Percentiles rank a stretch among this genome's conserved stretches.
Evolutionary conservation across 2,888 invertebrate species (phyloP).

Genomic region (Meghimatium bilineatum): DNA sequence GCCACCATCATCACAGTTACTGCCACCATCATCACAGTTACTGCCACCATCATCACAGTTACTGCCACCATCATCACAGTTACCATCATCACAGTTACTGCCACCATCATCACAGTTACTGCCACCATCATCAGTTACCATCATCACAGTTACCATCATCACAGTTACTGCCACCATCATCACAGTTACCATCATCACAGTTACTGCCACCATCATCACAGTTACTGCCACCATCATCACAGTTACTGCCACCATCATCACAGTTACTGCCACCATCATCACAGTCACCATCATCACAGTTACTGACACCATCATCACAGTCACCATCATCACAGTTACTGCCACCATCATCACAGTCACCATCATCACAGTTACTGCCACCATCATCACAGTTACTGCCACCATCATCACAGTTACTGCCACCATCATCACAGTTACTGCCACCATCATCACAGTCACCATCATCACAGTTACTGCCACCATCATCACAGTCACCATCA

Average conservation of each 20-base stretch:
- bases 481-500: not conserved
- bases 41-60: slow-evolving; percentile 35
- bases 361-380: not conserved
- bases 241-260: not conserved
- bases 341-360: slow-evolving; percentile 47
- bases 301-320: not conserved
- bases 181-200: not conserved
- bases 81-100: not conserved
- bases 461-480: not conserved
- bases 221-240: not conserved
- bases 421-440: not conserved
- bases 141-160: no score
- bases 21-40: not conserved
- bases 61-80: not conserved
- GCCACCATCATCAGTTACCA: no score
- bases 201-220: not conserved
- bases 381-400: not conserved
- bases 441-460: not conserved
- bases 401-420: not conserved
- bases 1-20: not conserved
- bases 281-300: not conserved
- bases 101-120: not conserved
- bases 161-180: no score
- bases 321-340: not conserved
- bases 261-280: not conserved